These are phyloP conservation scores for Deilephila elpenor DNA, from an alignment of 2,888 invertebrate species.

Conservation along the genomic window DNA sequence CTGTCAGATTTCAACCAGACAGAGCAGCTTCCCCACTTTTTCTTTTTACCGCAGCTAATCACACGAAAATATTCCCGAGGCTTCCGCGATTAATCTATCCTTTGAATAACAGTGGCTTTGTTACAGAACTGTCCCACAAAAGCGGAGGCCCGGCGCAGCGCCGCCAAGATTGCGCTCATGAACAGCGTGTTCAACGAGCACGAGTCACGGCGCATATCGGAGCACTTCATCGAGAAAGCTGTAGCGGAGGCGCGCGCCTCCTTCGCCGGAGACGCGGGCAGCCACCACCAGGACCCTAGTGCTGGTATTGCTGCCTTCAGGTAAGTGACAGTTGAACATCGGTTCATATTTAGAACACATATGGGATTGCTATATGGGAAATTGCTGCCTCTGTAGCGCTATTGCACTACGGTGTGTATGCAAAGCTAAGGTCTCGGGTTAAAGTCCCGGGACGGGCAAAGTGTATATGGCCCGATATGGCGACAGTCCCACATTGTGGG, in stretches of 20 bases:
- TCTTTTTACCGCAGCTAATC: background rate
- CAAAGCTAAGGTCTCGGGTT: too few species aligned
- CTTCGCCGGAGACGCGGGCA: conserved; percentile 88
- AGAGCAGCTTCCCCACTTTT: background rate
- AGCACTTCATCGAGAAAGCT: conserved; percentile 97
- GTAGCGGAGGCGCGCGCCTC: conserved; percentile 95
- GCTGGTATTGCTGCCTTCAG: conserved; percentile 90
- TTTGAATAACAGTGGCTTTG: background rate
- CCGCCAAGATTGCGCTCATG: conserved; percentile 98
- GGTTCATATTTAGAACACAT: too few species aligned
- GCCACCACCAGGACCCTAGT: conserved; percentile 87
- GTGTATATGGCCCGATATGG: too few species aligned
- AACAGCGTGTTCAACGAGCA: conserved; percentile 98
- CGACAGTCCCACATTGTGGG: too few species aligned
- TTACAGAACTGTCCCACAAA: conserved; percentile 95
- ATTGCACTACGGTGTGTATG: too few species aligned
- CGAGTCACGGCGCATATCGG: conserved; percentile 95
- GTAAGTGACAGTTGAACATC: conserved; percentile 51
- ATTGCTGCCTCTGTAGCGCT: too few species aligned
- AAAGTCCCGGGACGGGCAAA: too few species aligned
- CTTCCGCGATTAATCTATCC: background rate
- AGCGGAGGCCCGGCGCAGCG: conserved; percentile 96
- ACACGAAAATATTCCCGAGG: background rate
- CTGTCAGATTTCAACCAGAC: background rate
- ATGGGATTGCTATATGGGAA: too few species aligned